Evolutionary conservation across 2,797 vertebrate genomes (phyloP), one percentile per base, ranked within the genome.

Genomic region (Picus viridis): DNA sequence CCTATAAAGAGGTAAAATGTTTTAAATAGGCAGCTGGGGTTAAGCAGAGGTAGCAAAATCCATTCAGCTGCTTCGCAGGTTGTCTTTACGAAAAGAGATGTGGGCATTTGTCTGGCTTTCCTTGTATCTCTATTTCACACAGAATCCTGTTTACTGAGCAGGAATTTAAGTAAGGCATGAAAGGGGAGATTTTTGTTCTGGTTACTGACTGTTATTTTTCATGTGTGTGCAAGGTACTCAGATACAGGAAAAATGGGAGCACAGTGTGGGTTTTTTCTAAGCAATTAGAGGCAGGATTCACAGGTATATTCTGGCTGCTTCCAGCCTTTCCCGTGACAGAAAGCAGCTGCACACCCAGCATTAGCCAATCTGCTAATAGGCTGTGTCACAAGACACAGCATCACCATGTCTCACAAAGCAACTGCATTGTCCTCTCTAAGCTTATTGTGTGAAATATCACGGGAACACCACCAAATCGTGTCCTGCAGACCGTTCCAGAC

Each of bases 301-400:
- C 96, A 96, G 95, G 96, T 95, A 96, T 86, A 95, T 91, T 94
- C 94, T 96, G 94, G 94, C 96, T 93, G 88, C 83, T 96, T 92
- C 87, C 92, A 94, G 94, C 92, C 85, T 95, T 95, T 93, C 95
- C 96, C 93, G 89, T 95, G 96, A 96, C 95, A 96, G 91, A 93
- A 94, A 95, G 93, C 95, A 96, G 95, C 95, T 95, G 95, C 92
- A 96, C 86, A 91, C 89, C 71, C 94, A 91, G 93, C 93, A 94
- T 90, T 96, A 96, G 91, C 94, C 93, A 95, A 94, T 93, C 95
- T 96, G 93, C 92, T 96, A 96, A 96, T 95, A 96, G 96, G 94
- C 96, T 94, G 85, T 96, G 91, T 95, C 94, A 96, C 94, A 96
- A 95, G 95, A 96, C 94, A 95, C 95, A 96, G 90, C 89, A 93